These are phyloP conservation scores for Malthinus flaveolus DNA, from an alignment of 2,888 invertebrate genomes.

Conservation along the genomic window DNA sequence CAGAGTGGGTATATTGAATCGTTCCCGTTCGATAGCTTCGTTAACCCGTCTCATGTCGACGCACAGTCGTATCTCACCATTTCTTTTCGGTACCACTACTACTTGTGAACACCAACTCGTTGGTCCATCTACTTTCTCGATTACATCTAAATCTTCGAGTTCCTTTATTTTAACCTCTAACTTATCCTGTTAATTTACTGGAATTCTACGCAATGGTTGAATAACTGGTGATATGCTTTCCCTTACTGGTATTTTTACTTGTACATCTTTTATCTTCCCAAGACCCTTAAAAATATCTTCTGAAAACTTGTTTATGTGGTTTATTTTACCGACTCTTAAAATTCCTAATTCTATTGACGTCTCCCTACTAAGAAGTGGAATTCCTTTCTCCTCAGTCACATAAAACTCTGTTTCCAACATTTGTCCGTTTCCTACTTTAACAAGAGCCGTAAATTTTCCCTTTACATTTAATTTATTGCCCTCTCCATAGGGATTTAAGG, in stretches of 20 bases:
- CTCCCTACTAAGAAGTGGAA: slow-evolving; percentile 7
- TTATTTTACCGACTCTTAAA: not conserved
- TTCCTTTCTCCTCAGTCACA: slow-evolving; percentile 7
- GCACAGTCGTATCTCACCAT: slow-evolving; percentile 24
- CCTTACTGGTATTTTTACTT: slow-evolving; percentile 28
- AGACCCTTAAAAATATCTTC: slow-evolving; percentile 9
- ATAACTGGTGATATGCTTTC: slow-evolving; percentile 20
- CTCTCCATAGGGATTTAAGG: not conserved
- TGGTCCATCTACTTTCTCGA: slow-evolving; percentile 26
- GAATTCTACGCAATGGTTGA: slow-evolving; percentile 29
- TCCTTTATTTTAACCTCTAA: slow-evolving; percentile 22
- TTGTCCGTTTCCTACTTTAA: not conserved
- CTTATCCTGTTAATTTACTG: slow-evolving; percentile 23
- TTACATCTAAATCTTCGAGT: slow-evolving; percentile 25
- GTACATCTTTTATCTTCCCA: slow-evolving; percentile 34
- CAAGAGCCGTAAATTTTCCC: slow-evolving; percentile 10
- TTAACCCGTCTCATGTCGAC: slow-evolving; percentile 32
- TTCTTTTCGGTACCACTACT: slow-evolving; percentile 32
- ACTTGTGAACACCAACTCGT: slow-evolving; percentile 34
- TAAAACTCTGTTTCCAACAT: not conserved
- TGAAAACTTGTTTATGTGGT: not conserved
- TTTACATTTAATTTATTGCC: not conserved
- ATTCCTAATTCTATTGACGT: slow-evolving; percentile 7
- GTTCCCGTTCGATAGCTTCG: slow-evolving; percentile 32
- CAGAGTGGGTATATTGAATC: slow-evolving; percentile 31